Evolutionary conservation across 2,797 vertebrate genomes (phyloP).

Genomic region (Chelonia mydas): DNA sequence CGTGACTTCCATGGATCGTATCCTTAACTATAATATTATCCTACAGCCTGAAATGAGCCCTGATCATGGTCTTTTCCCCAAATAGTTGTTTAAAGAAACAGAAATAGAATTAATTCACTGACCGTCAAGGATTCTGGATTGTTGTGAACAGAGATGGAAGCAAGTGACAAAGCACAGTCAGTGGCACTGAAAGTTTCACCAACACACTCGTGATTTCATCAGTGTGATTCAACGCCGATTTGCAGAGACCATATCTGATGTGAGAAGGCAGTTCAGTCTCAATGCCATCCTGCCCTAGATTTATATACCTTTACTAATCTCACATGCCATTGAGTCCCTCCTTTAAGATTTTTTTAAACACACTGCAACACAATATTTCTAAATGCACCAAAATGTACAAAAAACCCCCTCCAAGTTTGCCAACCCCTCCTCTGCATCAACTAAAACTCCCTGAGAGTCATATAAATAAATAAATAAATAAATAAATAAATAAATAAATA

Average conservation of each 20-base stretch:
- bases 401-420: no score
- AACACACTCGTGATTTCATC: neutral
- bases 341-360: neutral
- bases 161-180: neutral
- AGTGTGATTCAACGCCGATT: neutral
- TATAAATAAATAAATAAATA: no score
- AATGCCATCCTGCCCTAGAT: neutral
- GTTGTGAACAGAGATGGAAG: neutral
- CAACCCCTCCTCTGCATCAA: neutral
- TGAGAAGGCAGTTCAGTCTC: neutral
- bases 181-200: neutral
- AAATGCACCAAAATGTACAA: neutral
- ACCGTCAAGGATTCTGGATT: neutral
- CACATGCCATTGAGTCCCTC: neutral
- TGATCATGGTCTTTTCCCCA: neutral
- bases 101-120: neutral
- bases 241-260: neutral
- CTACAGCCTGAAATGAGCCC: neutral
- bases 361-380: neutral
- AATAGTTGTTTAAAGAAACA: neutral
- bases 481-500: no score
- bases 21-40: neutral
- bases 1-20: no score
- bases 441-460: neutral
- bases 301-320: neutral